Base-by-base conservation (phyloP, 2,797 vertebrate species). In the Eutrigla gurnardus region DNA sequence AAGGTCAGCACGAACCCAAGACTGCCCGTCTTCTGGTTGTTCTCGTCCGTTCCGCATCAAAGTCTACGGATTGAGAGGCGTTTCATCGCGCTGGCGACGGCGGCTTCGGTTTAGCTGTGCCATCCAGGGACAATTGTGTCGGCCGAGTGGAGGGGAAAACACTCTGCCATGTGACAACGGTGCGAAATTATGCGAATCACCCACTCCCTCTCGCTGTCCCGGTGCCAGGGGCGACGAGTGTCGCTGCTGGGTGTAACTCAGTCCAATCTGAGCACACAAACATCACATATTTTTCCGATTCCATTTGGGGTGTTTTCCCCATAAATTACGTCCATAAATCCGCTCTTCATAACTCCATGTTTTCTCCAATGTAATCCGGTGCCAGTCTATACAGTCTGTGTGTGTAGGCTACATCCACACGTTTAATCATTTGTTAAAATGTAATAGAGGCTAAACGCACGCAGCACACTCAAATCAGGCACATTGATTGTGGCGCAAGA, bases 141-240 rank as follows among this genome's bases (percentile, higher is more conserved):
- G 40, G 35, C 66, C 63, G 61, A 49, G 25, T 13, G 6, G 39
- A 32, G 35, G 72, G 46, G 39, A 65, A 71, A 25, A 25, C 25
- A 74, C 47, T 58, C 62, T 10, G 54, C 43, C 52, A 70, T 69
- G 85, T 82, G 84, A 73, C 64, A 59, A 64, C 70, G 49, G 54
- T 37, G 65, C 46, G 42, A 87, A 80, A 80, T 73, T 77, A 84
- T 77, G 77, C 82, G 57, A 57, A 32, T 86, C 88, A 89, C 86
- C 91, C 84, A 91, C 66, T 86, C 66, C 55, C 66, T 37, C 54
- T 13, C 36, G 6, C 14, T 39, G 12, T 55, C 25, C 18, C 17
- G 17, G 15, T 54, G 32, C 2, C 52, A 36, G 15, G 7, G 50
- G 32, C 45, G 6, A 46, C 40, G 46, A 12, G 36, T 5, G 3